Base-by-base conservation (phyloP, 2,888 invertebrate genomes). In the Synergus umbraculus region DNA sequence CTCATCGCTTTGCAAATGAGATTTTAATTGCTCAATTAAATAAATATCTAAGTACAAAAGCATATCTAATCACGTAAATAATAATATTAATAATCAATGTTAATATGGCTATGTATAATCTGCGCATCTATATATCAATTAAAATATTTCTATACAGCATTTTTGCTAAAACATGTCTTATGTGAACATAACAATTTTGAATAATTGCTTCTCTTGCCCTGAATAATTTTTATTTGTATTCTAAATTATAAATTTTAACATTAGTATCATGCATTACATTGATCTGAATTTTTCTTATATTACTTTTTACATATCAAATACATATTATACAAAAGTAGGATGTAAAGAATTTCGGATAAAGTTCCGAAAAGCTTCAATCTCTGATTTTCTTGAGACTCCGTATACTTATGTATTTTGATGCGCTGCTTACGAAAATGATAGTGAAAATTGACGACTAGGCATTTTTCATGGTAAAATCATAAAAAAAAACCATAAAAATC, bases 1-100 rank as follows among this genome's bases (percentile, higher is more conserved):
- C 22, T 46, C 63, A 76, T 76, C 22, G 44, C 43, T 63, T 22
- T 78, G 8, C 78, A 7, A 37, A 76, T 58, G 5, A 76, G 12
- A 76, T 60, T 58, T 29, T 54, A 76, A 58, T 54, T 29, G 66
- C 12, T 58, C 37, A 69, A 81, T 84, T 87, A 86, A 89, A 90
- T 89, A 90, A 90, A 90, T 90, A 90, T 88, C 88, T 89, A 89
- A 90, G 89, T 90, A 90, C 88, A 88, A 88, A 89, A 88, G 87
- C 87, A 84, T 86, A 83, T 76, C 73, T 81, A 78, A 81, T 82
- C 63, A 81, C 83, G 81, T 83, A 77, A 64, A 44, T 76, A 63
- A 76, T 29, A 29, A 29, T 29, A 64, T 43, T 76, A 63, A 76
- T 29, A 29, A 29, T 29, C 65, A 67, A 63, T 78, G 78, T 85